These are phyloP conservation scores for Phaonia tiefii DNA, from an alignment of 2,888 invertebrate genomes.

Conservation along the genomic window DNA sequence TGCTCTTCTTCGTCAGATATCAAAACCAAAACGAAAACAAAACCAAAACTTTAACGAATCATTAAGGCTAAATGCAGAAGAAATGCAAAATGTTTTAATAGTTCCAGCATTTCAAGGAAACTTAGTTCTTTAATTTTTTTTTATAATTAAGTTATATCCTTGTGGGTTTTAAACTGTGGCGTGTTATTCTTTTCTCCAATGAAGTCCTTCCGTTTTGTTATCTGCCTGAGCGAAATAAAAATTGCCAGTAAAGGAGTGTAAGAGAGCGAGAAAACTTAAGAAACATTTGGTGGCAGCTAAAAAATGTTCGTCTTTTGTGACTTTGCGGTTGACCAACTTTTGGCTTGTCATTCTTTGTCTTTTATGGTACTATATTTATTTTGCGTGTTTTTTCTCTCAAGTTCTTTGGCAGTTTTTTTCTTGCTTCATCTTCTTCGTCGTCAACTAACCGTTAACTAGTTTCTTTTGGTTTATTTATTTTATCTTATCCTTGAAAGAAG, in stretches of 20 bases:
- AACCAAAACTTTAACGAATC: too few species aligned
- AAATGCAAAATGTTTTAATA: slow-evolving; percentile 4
- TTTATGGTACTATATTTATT: slow-evolving; percentile 25
- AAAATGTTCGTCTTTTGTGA: slow-evolving; percentile 44
- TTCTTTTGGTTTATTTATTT: background rate
- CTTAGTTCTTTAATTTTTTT: slow-evolving; percentile 8
- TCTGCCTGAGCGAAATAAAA: too few species aligned
- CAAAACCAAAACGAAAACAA: too few species aligned
- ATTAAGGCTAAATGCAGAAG: too few species aligned
- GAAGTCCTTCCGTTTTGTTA: background rate
- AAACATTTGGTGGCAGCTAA: background rate
- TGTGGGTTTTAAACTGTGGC: background rate
- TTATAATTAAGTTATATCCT: background rate
- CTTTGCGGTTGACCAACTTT: slow-evolving; percentile 52
- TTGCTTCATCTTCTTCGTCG: background rate
- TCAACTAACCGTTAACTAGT: background rate
- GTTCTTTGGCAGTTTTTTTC: background rate
- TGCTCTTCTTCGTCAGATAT: too few species aligned
- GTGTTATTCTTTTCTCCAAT: background rate
- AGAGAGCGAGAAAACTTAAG: slow-evolving; percentile 25
- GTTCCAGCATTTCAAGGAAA: background rate
- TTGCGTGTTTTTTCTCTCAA: too few species aligned
- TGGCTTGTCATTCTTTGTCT: slow-evolving; percentile 31
- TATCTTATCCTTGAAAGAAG: background rate
- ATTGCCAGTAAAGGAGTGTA: too few species aligned